Base-by-base conservation (phyloP, 2,113 vertebrate genomes). In the Dipodomys ordii region DNA sequence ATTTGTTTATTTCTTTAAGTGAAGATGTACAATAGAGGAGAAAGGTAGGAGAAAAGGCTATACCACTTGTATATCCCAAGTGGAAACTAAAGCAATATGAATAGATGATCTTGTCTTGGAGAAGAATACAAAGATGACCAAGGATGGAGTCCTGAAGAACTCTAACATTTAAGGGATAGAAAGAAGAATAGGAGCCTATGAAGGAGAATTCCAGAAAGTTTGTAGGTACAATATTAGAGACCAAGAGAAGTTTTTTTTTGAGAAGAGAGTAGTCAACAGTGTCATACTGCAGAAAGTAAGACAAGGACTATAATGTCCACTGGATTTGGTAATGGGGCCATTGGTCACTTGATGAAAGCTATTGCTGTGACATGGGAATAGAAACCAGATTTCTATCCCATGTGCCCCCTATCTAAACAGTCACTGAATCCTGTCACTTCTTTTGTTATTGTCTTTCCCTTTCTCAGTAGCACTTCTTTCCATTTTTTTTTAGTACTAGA, bases 401-500 rank as follows among this genome's bases (percentile, higher is more conserved):
- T 93, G 57, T 94, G 64, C 77, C 80, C 87, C 87, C 87, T 95
- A 74, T 95, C 91, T 92, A 87, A 96, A 95, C 57, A 85, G 72
- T 96, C 83, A 95, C 91, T 96, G 91, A 94, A 96, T 92, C 95
- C 96, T 97, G 93, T 96, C 96, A 91, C 89, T 95, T 94, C 90
- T 91, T 96, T 97, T 97, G 83, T 96, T 92, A 96, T 96, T 97
- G 95, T 95, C 93, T 96, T 97, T 95, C 94, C 80, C 83, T 97
- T 97, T 97, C 97, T 97, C 96, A 97, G 97, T 97, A 96, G 97
- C 64, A 96, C 97, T 97, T 97, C 94, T 97, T 97, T 97, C 93
- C 96, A 94, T 97, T 97, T 97, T 97, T 94, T 97, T 96, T 96
- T 97, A 97, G 97, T 97, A 96, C 97, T 97, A 97, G 97, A 97